Conservation (phyloP, 2,888 invertebrate species). For the Cryptosula pallasiana region DNA sequence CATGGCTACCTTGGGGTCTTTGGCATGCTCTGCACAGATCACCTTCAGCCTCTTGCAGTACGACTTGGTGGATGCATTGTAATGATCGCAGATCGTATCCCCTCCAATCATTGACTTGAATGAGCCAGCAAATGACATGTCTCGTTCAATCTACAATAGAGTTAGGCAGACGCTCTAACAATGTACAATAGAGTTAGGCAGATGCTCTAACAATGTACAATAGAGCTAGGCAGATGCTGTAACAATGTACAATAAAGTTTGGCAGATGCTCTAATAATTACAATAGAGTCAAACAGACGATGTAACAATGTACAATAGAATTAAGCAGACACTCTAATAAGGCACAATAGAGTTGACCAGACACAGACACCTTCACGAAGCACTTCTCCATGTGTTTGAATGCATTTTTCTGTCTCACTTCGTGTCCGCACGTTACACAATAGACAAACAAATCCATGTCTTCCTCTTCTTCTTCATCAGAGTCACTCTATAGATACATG, state of each 20-base stretch:
- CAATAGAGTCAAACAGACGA: too few relatives aligned
- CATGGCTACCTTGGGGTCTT: slow-evolving; percentile 57
- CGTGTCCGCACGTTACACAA: slow-evolving; percentile 94
- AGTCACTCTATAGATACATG: not conserved
- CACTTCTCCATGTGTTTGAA: slow-evolving; percentile 97
- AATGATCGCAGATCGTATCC: slow-evolving; percentile 93
- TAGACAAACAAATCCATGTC: slow-evolving; percentile 76
- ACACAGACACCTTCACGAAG: slow-evolving; percentile 70
- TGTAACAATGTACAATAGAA: too few relatives aligned
- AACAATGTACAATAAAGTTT: too few relatives aligned
- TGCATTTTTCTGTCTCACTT: slow-evolving; percentile 84
- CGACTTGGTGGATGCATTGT: slow-evolving; percentile 77
- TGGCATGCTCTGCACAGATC: slow-evolving; percentile 94
- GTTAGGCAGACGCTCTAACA: too few relatives aligned
- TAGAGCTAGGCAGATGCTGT: not conserved
- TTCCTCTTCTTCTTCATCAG: slow-evolving; percentile 59
- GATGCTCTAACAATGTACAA: too few relatives aligned
- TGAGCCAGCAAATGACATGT: slow-evolving; percentile 90
- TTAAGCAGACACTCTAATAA: too few relatives aligned
- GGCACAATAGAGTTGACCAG: too few relatives aligned
- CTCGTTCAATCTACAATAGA: slow-evolving; percentile 85
- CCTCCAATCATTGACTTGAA: slow-evolving; percentile 91
- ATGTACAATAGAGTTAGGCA: too few relatives aligned
- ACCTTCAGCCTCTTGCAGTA: slow-evolving; percentile 93
- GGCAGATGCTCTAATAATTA: too few relatives aligned